A percentile compares a stretch with the other conserved stretches of the same genome.
Evolutionary conservation across 2,888 invertebrate genomes (phyloP).

Genomic region (Choreutis nemorana): DNA sequence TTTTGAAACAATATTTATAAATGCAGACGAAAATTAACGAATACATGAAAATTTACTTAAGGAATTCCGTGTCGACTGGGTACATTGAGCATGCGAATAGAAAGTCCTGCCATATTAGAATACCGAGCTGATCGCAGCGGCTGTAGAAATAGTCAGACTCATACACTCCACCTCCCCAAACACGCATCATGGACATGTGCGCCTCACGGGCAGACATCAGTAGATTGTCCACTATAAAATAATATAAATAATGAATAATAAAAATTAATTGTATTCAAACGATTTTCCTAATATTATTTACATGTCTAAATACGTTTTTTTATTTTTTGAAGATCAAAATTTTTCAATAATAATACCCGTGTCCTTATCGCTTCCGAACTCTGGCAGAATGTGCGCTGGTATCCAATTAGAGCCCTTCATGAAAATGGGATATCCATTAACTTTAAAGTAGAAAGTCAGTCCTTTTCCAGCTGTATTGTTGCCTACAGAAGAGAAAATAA

Average conservation of each 20-base stretch:
- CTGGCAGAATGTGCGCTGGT: constrained; percentile 86
- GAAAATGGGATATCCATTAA: constrained; percentile 89
- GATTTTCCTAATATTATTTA: not conserved
- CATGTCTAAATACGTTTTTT: not conserved
- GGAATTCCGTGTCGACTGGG: constrained; percentile 76
- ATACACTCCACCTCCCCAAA: constrained; percentile 99
- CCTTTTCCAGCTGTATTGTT: constrained; percentile 59
- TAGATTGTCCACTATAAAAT: constrained; percentile 63
- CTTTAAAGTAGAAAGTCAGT: constrained; percentile 83
- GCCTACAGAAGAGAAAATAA: constrained; percentile 26
- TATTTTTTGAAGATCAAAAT: no score
- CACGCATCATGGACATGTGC: constrained; percentile 93
- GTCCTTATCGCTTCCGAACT: constrained; percentile 64
- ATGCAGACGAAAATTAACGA: not conserved
- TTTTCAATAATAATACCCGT: no score
- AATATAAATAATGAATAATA: no score
- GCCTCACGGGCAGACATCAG: constrained; percentile 75
- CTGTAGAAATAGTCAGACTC: constrained; percentile 91
- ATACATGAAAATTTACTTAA: constrained; percentile 56
- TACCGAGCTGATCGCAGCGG: constrained; percentile 85
- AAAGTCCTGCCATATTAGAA: constrained; percentile 97
- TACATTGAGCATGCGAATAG: constrained; percentile 98
- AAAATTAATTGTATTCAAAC: no score
- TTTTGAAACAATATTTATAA: not conserved
- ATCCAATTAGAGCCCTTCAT: constrained; percentile 97